A percentile compares a stretch with the other conserved stretches of the same genome.
phyloP scores from a whole-genome alignment of 2,113 vertebrate species.

The Lasiurus cinereus region DNA sequence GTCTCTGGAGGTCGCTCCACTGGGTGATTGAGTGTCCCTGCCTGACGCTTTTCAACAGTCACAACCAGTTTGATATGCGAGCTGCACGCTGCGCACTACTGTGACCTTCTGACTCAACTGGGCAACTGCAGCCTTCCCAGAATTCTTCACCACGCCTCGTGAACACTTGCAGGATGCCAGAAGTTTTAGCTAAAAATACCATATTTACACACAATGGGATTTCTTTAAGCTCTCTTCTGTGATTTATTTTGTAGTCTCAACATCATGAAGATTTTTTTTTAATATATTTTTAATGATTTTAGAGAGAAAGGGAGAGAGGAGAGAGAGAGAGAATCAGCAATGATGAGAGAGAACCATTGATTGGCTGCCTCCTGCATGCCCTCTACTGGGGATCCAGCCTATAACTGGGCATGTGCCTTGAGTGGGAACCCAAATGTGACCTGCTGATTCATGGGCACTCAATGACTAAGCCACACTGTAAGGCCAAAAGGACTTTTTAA shows the following conservation, averaged over 20 bases:
- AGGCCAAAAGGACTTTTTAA: not conserved
- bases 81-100: not conserved
- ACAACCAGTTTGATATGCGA: not conserved
- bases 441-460: too few relatives aligned
- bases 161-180: not conserved
- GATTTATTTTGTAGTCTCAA: not conserved
- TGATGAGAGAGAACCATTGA: too few relatives aligned
- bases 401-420: too few relatives aligned
- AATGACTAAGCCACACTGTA: too few relatives aligned
- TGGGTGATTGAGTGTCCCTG: slow-evolving; percentile 17
- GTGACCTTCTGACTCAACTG: not conserved
- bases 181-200: slow-evolving; percentile 18
- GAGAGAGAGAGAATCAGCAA: too few relatives aligned
- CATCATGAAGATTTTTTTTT: not conserved
- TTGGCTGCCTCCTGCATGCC: too few relatives aligned
- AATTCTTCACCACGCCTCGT: not conserved
- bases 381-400: too few relatives aligned
- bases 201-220: not conserved
- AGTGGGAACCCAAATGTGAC: too few relatives aligned
- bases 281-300: too few relatives aligned
- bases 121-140: not conserved
- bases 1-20: not conserved
- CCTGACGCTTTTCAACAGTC: slow-evolving; percentile 58
- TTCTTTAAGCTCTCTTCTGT: not conserved
- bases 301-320: too few relatives aligned